Evolutionary conservation across 2,113 vertebrate species (phyloP).

Genomic region (Macroglossus sobrinus): DNA sequence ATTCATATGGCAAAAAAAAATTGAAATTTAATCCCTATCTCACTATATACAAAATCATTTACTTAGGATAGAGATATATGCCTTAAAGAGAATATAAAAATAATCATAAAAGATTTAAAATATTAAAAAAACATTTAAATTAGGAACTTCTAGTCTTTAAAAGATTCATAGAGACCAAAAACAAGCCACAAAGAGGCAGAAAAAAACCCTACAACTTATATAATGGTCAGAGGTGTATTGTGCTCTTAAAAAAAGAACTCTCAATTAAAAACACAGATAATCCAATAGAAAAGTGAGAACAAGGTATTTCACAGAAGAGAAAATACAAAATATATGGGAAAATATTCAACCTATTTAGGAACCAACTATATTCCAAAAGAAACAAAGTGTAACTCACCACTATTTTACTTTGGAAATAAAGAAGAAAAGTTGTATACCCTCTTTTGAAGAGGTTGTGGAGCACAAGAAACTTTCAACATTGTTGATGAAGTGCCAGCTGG

Average conservation of each 20-base stretch:
- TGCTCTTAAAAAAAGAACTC: neutral
- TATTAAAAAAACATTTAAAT: neutral
- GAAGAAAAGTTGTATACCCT: neutral
- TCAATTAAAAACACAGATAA: neutral
- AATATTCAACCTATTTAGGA: neutral
- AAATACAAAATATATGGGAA: neutral
- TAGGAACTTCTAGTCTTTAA: neutral
- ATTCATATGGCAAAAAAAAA: neutral
- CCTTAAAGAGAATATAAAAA: neutral
- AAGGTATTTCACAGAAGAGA: neutral
- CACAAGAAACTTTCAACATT: neutral
- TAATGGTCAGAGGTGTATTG: neutral
- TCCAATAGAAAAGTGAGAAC: neutral
- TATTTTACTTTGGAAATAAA: neutral
- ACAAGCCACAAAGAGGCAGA: neutral
- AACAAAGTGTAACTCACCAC: neutral
- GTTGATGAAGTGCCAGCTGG: neutral
- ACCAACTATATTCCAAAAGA: neutral
- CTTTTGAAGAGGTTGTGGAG: neutral
- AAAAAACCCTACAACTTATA: neutral
- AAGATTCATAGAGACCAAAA: neutral
- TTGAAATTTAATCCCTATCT: neutral
- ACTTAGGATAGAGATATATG: neutral
- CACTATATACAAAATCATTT: neutral
- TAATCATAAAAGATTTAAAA: neutral